A percentile compares a stretch with the other conserved stretches of the same genome.
Conservation (phyloP, 2,797 vertebrate genomes). For the Anguilla megastoma region DNA sequence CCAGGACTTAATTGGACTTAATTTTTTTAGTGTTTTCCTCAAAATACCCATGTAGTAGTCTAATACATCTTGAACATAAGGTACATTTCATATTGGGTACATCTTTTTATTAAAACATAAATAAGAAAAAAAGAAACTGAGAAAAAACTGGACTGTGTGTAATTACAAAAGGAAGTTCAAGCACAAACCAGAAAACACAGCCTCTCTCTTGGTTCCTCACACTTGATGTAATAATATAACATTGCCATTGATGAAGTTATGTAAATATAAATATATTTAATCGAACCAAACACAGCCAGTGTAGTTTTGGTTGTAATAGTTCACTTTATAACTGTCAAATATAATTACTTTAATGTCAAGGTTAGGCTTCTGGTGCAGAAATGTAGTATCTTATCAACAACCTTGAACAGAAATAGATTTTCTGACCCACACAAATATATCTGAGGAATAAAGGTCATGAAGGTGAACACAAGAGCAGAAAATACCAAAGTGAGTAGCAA, state of each 20-base stretch:
- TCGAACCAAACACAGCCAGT: background rate
- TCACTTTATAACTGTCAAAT: background rate
- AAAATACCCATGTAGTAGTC: background rate
- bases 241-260: background rate
- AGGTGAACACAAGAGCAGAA: background rate
- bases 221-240: background rate
- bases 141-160: background rate
- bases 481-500: background rate
- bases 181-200: background rate
- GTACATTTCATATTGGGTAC: background rate
- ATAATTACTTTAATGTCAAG: background rate
- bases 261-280: background rate
- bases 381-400: constrained; percentile 18
- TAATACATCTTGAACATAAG: background rate
- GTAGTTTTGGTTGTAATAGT: background rate
- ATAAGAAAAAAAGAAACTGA: background rate
- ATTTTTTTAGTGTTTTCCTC: background rate
- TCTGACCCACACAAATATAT: constrained; percentile 3
- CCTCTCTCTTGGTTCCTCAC: background rate
- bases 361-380: background rate
- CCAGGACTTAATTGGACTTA: background rate
- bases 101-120: background rate
- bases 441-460: background rate
- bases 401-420: constrained; percentile 12
- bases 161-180: background rate